Percentiles rank a stretch among this genome's conserved stretches.
Conservation (phyloP, 2,797 vertebrate genomes). For the Cygnus olor region DNA sequence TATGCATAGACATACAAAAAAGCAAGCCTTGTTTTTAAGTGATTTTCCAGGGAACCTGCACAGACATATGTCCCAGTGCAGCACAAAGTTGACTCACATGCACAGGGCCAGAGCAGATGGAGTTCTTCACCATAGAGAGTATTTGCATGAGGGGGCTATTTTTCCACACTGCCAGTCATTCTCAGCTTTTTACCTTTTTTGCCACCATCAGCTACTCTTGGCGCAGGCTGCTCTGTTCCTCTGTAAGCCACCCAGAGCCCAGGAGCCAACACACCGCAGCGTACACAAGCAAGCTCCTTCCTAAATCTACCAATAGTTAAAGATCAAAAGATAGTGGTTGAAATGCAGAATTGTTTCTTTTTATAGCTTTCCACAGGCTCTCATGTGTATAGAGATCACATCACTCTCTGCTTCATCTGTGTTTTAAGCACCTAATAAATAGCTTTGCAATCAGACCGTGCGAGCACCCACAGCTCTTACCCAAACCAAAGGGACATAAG, state of each 20-base stretch:
- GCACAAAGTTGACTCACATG: not conserved
- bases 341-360: slow-evolving; percentile 33
- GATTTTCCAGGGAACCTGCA: not conserved
- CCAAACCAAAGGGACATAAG: not conserved
- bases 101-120: not conserved
- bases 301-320: not conserved
- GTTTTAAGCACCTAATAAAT: not conserved
- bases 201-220: not conserved
- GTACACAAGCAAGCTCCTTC: not conserved
- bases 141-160: slow-evolving; percentile 19
- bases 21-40: not conserved
- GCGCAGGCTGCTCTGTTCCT: not conserved
- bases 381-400: not conserved
- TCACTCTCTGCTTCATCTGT: not conserved
- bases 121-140: not conserved
- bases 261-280: not conserved
- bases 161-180: not conserved
- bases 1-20: not conserved
- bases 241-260: not conserved
- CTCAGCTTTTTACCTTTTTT: slow-evolving; percentile 16
- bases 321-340: slow-evolving; percentile 16
- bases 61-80: not conserved
- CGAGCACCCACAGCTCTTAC: not conserved
- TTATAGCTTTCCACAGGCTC: slow-evolving; percentile 14
- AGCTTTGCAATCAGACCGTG: not conserved